phyloP scores from a whole-genome alignment of 2,888 invertebrate species.

The Gymnocheta viridis region DNA sequence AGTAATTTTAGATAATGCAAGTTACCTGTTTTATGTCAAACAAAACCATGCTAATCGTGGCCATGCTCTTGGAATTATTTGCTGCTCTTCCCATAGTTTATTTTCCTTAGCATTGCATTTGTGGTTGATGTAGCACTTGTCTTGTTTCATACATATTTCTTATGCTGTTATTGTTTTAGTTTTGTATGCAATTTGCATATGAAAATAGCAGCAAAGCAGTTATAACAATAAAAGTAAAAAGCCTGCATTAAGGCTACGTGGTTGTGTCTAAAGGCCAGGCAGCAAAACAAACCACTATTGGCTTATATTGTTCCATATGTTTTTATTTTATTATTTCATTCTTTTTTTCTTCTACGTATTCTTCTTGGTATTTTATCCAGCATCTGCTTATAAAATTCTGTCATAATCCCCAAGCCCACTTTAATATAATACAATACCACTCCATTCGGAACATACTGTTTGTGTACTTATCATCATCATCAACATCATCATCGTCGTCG shows the following conservation, averaged over 20 bases:
- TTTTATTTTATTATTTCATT: conserved; percentile 22
- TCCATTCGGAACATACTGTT: background rate
- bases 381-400: background rate
- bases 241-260: background rate
- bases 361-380: background rate
- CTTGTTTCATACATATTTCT: background rate
- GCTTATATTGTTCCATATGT: background rate
- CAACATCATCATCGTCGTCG: conserved; percentile 5
- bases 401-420: background rate
- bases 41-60: conserved; percentile 44
- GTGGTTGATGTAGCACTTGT: conserved; percentile 1
- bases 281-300: conserved; percentile 10
- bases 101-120: conserved; percentile 33
- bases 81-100: background rate
- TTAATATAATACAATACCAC: background rate
- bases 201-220: conserved; percentile 44
- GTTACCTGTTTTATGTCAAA: conserved; percentile 37
- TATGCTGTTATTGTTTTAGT: conserved; percentile 1
- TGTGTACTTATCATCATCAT: conserved; percentile 3
- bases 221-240: conserved; percentile 21
- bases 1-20: conserved; percentile 18
- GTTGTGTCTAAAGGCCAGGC: conserved; percentile 2
- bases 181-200: conserved; percentile 64
- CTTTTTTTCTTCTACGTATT: background rate
- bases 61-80: conserved; percentile 27